Base-by-base conservation (phyloP, 2,797 vertebrate species). In the Anabas testudineus region DNA sequence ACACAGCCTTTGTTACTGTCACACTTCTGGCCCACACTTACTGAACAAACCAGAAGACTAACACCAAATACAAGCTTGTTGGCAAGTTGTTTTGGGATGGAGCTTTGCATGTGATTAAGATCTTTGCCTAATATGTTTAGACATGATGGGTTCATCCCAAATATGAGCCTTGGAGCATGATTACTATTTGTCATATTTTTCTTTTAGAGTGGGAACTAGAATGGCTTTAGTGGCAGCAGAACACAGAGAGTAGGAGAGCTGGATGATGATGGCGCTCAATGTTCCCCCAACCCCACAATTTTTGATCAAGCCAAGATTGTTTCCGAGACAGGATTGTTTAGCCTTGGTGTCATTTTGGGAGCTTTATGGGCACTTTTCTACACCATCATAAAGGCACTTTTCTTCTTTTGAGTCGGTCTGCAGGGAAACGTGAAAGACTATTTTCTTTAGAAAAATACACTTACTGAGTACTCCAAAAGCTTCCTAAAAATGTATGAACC, bases 41-140 rank as follows among this genome's bases (percentile, higher is more conserved):
- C 71, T 42, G 56, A 80, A 56, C 39, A 54, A 71, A 76, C 78
- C 82, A 84, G 76, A 79, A 60, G 71, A 63, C 61, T 26, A 83
- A 81, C 72, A 76, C 55, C 49, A 69, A 69, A 79, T 62, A 72
- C 78, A 55, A 59, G 79, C 80, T 77, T 52, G 71, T 71, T 84
- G 74, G 74, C 80, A 76, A 77, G 88, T 83, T 85, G 79, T 88
- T 5, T 24, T 61, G 66, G 79, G 52, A 32, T 43, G 52, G 41
- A 75, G 87, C 68, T 86, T 74, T 87, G 69, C 55, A 66, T 78
- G 70, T 53, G 74, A 82, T 87, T 74, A 59, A 64, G 54, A 73
- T 81, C 83, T 87, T 88, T 78, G 58, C 66, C 51, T 82, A 76
- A 83, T 69, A 60, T 69, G 74, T 85, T 87, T 76, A 34, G 77